Evolutionary conservation across 2,797 vertebrate genomes (phyloP), one percentile per base, ranked within the genome.

Genomic region (Allobates femoralis): DNA sequence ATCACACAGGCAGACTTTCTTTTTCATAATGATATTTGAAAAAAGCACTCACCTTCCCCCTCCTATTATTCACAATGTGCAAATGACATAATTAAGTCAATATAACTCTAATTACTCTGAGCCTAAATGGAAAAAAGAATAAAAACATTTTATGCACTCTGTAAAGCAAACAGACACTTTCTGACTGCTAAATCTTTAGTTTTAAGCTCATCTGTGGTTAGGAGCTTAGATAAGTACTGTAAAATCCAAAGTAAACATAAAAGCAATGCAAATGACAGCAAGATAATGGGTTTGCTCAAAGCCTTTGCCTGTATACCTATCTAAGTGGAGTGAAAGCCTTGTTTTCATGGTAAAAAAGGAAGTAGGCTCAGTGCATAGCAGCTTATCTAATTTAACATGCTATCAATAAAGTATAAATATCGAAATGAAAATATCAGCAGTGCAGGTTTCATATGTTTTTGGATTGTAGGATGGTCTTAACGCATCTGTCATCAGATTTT

Each of bases 221-320:
- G 58, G 67, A 46, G 30, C 82, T 62, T 34, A 50, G 86, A 79
- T 87, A 87, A 87, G 75, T 83, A 87, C 81, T 62, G 41, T 74
- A 84, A 84, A 80, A 87, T 79, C 55, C 66, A 84, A 55, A 46
- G 86, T 74, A 87, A 79, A 84, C 81, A 87, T 71, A 58, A 87
- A 84, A 66, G 66, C 67, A 69, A 84, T 76, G 46, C 71, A 82
- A 82, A 82, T 77, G 79, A 30, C 71, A 66, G 58, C 37, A 37
- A 87, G 75, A 84, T 87, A 84, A 87, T 87, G 76, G 41, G 75
- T 87, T 84, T 75, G 41, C 86, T 80, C 56, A 74, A 73, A 80
- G 73, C 76, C 30, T 83, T 26, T 86, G 32, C 46, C 58, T 73
- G 21, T 50, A 58, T 80, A 75, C 41, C 53, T 71, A 58, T 87